Base-by-base conservation (phyloP, 2,797 vertebrate species). In the Sebastes matsubarae region DNA sequence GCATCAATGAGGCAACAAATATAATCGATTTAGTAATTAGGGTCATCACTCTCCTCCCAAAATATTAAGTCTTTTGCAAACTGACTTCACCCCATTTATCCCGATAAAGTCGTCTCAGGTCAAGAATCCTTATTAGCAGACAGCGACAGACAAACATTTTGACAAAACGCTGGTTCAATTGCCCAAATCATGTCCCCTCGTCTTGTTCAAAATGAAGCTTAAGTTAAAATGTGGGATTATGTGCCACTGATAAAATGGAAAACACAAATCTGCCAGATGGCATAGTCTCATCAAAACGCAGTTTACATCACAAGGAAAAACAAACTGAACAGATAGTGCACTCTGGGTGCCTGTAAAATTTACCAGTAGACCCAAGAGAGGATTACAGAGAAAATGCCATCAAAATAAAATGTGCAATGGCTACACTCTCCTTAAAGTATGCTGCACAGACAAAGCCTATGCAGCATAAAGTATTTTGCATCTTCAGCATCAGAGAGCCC, bases 211-310 rank as follows among this genome's bases (percentile, higher is more conserved):
- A 73, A 80, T 63, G 24, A 83, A 60, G 68, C 67, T 79, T 61
- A 32, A 85, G 22, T 84, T 80, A 36, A 84, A 91, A 81, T 74
- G 80, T 74, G 66, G 74, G 78, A 88, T 89, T 84, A 86, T 71
- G 79, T 78, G 68, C 72, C 27, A 50, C 34, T 59, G 83, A 88
- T 84, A 76, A 83, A 87, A 84, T 70, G 34, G 16, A 78, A 81
- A 81, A 67, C 36, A 79, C 50, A 87, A 88, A 82, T 79, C 77
- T 81, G 81, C 83, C 88, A 88, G 88, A 90, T 88, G 86, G 85
- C 82, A 78, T 8, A 9, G 73, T 66, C 71, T 84, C 83, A 80
- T 79, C 58, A 79, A 88, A 86, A 79, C 34, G 12, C 46, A 55
- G 55, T 77, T 80, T 60, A 81, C 36, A 22, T 85, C 74, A 80